Evolutionary conservation across 2,888 invertebrate genomes (phyloP), one percentile per base, ranked within the genome.

Genomic region (Lithodes maja): DNA sequence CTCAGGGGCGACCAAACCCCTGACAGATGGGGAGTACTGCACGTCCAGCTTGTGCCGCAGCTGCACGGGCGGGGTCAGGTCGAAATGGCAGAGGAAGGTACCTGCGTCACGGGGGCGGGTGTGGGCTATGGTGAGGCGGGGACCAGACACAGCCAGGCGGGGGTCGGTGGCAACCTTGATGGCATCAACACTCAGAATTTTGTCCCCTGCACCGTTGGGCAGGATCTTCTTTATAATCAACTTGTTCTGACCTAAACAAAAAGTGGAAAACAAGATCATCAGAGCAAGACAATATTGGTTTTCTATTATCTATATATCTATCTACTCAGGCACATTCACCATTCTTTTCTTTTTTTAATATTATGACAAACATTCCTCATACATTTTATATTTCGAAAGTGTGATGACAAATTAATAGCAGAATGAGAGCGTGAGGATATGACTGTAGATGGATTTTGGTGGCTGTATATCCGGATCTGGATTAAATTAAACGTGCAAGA

Each of bases 1-100:
- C 68, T 90, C 83, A 50, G 81, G 84, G 52, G 87, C 87, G 50
- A 81, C 89, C 61, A 85, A 54, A 69, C 89, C 87, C 7, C 75
- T 78, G 7, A 91, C 87, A 49, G 89, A 71, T 49, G 91, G 87
- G 12, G 89, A 78, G 68, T 83, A 91, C 83, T 90, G 91, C 33
- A 91, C 91, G 55, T 91, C 91, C 7, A 91, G 80, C 49, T 61
- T 83, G 85, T 90, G 90, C 5, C 85, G 61, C 74, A 90, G 87
- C 52, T 85, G 79, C n/a, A 90, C 79, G 33, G 87, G 87, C 53
- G 87, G 87, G 69, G 83, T 71, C 54, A 83, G 54, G 71, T 78
- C 83, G 83, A 87, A 83, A 54, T 87, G 81, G 61, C 90, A 90
- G 69, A 87, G 85, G 80, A 86, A 90, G 69, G 87, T 81, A 5